A percentile compares a stretch with the other conserved stretches of the same genome.
phyloP scores from a whole-genome alignment of 92 coral and sea anemone genomes.

The Porites divaricata region DNA sequence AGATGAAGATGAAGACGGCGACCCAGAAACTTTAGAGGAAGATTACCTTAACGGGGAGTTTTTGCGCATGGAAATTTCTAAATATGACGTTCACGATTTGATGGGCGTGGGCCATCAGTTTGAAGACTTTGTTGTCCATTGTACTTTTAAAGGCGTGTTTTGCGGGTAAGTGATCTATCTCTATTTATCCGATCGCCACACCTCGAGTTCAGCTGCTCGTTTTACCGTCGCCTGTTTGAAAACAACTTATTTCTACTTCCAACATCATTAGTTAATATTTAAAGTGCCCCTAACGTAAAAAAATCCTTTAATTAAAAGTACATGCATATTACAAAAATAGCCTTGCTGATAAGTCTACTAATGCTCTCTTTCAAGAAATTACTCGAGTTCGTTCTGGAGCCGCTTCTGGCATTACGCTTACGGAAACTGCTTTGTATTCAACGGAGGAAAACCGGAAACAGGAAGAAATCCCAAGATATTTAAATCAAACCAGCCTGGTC shows the following conservation, averaged over 20 bases:
- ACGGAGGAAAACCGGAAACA: constrained; percentile 49
- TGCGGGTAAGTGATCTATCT: constrained; percentile 49
- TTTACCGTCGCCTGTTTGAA: no score
- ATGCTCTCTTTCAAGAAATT: constrained; percentile 35
- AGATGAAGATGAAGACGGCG: not conserved
- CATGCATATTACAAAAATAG: no score
- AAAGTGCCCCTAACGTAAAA: not conserved
- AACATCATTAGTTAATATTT: not conserved
- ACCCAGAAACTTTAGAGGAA: not conserved
- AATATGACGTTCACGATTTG: not conserved
- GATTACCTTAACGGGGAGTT: not conserved
- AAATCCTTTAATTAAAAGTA: no score
- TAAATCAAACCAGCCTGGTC: constrained; percentile 66
- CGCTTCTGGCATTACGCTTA: constrained; percentile 77
- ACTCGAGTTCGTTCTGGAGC: constrained; percentile 63
- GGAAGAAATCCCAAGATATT: constrained; percentile 28
- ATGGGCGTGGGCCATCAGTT: constrained; percentile 71
- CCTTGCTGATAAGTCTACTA: no score
- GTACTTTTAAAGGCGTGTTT: constrained; percentile 68
- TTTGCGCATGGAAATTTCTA: not conserved
- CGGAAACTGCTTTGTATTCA: constrained; percentile 90
- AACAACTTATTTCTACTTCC: no score
- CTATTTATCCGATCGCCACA: no score
- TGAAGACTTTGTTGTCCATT: constrained; percentile 65
- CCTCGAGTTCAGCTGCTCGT: no score